phyloP scores from a whole-genome alignment of 2,888 invertebrate species.

The Ormyrus labotus region DNA sequence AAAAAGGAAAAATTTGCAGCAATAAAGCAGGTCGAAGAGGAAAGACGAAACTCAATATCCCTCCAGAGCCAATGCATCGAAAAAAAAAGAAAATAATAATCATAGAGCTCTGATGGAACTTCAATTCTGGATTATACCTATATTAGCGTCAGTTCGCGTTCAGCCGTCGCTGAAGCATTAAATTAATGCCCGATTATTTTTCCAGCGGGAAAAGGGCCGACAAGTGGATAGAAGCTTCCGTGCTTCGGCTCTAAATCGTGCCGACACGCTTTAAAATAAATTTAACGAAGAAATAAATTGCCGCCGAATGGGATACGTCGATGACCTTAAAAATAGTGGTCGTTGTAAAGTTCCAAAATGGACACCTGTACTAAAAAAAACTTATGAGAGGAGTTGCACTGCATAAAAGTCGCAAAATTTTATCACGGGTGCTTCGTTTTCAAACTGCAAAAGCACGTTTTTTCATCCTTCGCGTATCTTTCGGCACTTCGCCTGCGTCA shows the following conservation, averaged over 20 bases:
- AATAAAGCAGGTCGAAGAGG: too few species aligned
- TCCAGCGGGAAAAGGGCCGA: slow-evolving; percentile 15
- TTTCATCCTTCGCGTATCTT: too few species aligned
- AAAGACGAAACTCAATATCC: too few species aligned
- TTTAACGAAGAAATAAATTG: slow-evolving; percentile 16
- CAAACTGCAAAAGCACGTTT: too few species aligned
- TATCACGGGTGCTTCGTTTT: too few species aligned
- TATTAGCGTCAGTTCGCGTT: slow-evolving; percentile 24
- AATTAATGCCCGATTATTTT: slow-evolving; percentile 46
- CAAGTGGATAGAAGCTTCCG: slow-evolving; percentile 13
- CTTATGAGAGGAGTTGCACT: too few species aligned
- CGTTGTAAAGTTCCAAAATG: not conserved
- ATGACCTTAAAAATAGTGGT: not conserved
- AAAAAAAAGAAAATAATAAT: not conserved
- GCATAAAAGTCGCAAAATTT: too few species aligned
- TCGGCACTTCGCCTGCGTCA: too few species aligned
- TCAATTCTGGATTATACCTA: slow-evolving; percentile 33
- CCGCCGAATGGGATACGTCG: not conserved
- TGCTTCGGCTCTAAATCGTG: slow-evolving; percentile 2
- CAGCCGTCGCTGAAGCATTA: slow-evolving; percentile 30
- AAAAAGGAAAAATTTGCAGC: too few species aligned
- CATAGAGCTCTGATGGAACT: slow-evolving; percentile 7
- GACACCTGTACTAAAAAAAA: too few species aligned
- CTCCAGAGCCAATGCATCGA: not conserved
- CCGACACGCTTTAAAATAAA: not conserved